Evolutionary conservation across 2,797 vertebrate genomes (phyloP), one percentile per base, ranked within the genome.

Genomic region (Podarcis lilfordi): DNA sequence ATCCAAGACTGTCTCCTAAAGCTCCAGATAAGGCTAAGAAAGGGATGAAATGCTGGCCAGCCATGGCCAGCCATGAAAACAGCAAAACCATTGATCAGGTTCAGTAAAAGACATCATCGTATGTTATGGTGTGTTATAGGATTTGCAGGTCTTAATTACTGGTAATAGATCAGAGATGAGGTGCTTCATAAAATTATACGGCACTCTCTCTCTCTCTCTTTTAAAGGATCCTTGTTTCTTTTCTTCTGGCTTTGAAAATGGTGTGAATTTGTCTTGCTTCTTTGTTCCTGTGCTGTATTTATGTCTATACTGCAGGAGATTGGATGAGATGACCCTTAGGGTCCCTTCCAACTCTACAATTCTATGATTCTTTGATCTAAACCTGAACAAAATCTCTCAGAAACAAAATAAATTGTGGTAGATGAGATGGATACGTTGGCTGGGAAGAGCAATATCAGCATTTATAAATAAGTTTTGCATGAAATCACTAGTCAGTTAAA

Each of bases 1-100:
- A 0, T 77, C 55, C 85, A n/a, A 92, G 27, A 29, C 1, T 76
- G 92, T 89, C 87, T 91, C 76, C 15, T 66, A 83, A 91, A 94
- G 84, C 10, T 50, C 43, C 4, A 50, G 27, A 45, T 9, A 50
- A 13, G 3, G 76, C 5, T n/a, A 32, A 13, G 43, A 78, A 78
- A 50, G 5, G 5, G 6, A 17, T 35, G 32, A 37, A 74, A 35
- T 8, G 6, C 15, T 23, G 21, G 59, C 15, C 15, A 61, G 32
- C 32, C 71, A 72, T 21, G 19, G 59, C 15, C 15, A 61, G 32
- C 32, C 71, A 74, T 15, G 32, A 35, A 5, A 19, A 35, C 35
- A 32, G 15, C 69, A 27, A 11, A n/a, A 71, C 69, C 29, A 71
- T 13, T 71, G n/a, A n/a, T 13, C 69, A 13, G n/a, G n/a, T 15